Conservation (phyloP, 2,113 vertebrate genomes). For the Sorex fumeus region DNA sequence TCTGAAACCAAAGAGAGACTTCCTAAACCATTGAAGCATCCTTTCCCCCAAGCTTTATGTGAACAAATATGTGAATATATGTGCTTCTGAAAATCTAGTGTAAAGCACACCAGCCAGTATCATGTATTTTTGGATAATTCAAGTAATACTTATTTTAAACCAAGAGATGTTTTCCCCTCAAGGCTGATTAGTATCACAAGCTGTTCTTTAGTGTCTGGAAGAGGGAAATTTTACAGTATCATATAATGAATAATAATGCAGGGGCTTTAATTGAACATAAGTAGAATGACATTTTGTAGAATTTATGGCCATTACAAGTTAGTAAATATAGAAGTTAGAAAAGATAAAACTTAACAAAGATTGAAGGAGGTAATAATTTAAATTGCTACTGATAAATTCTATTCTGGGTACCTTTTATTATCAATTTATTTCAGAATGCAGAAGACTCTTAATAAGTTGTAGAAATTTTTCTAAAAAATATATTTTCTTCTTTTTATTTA, state of each 20-base stretch:
- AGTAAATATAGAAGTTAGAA: background rate
- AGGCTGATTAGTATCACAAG: conserved; percentile 1
- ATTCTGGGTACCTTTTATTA: background rate
- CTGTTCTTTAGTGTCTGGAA: conserved; percentile 15
- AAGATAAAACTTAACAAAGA: background rate
- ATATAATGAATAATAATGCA: background rate
- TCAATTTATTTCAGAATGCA: conserved; percentile 36
- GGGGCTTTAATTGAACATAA: conserved; percentile 29
- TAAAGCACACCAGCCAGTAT: conserved; percentile 38
- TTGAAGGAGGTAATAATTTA: conserved; percentile 56
- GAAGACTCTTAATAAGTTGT: background rate
- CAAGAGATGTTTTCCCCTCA: background rate
- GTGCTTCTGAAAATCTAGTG: conserved; percentile 33
- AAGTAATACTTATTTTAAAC: background rate
- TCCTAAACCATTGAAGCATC: background rate
- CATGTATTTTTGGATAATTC: conserved; percentile 56
- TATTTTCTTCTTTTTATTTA: no score
- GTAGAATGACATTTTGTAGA: conserved; percentile 49
- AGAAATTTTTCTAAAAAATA: conserved; percentile 12
- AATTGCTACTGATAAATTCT: conserved; percentile 11
- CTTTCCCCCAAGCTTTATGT: conserved; percentile 51
- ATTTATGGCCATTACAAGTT: conserved; percentile 47
- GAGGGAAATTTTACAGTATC: background rate
- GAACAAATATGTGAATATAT: background rate
- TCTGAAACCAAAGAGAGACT: conserved; percentile 26